Base-by-base conservation (phyloP, 1,140 invertebrate genomes). In the Akabosia matsudoensis region DNA sequence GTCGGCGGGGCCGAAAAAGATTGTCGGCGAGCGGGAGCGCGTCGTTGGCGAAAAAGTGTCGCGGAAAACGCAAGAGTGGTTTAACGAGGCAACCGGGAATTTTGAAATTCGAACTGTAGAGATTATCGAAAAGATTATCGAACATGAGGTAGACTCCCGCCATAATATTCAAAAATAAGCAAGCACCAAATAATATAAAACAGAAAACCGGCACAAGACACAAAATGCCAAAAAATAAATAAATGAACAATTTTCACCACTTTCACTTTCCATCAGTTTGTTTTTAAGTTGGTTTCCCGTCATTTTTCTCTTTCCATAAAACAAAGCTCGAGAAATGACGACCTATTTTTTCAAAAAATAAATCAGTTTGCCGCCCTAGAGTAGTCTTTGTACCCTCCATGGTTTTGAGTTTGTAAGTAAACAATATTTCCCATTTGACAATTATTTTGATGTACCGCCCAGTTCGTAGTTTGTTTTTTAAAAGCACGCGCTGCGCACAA, bases 81-180 rank as follows among this genome's bases (percentile, higher is more conserved):
- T 93, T 82, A 93, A 94, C 86, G 92, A 93, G 82, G 86, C 89
- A 78, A 93, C 92, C 77, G 93, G 93, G 82, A 91, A 92, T 85
- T 89, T 89, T 84, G 91, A 91, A 86, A 90, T 96, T 81, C 88
- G 93, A 87, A 96, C 94, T 75, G 89, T 95, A 85, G 92, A 95
- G 89, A 93, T 94, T 88, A 91, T 95, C 87, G 93, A 96, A 88
- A 95, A 95, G 89, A 90, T 94, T 85, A 93, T 96, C 86, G 93
- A 96, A 87, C 93, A 92, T 89, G 93, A 96, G 93, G 93, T 96
- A 93, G 13, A 16, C 30, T 45, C 37, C 7, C 18, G 18, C 7
- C 37, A 45, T 18, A 45, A 45, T 45, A 10, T 10, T 45, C 37
- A 10, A 45, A 45, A n/a, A n/a, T n/a, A n/a, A n/a, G n/a, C n/a